These are phyloP conservation scores for Rhynchonycteris naso DNA, from an alignment of 2,797 vertebrate genomes.

Conservation along the genomic window DNA sequence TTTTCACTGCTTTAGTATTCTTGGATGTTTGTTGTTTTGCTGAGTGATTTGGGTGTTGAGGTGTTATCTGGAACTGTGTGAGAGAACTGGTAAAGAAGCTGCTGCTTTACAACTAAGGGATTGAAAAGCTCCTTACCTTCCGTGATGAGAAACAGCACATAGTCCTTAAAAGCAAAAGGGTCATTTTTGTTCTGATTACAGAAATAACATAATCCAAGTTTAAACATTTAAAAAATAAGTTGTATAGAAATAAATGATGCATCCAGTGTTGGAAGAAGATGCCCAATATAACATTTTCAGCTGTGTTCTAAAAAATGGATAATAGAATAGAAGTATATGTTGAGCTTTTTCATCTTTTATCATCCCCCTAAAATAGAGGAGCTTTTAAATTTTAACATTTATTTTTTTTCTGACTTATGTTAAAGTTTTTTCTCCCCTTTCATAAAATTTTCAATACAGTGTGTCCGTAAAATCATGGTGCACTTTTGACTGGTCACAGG, in stretches of 20 bases:
- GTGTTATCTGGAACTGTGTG: background rate
- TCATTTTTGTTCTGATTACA: background rate
- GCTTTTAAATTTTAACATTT: background rate
- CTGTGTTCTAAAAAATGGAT: background rate
- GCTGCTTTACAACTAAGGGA: background rate
- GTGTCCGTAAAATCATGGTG: too few species aligned
- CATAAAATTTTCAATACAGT: background rate
- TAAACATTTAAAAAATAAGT: conserved; percentile 5
- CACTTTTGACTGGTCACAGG: too few species aligned
- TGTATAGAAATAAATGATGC: background rate
- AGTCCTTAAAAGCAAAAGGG: background rate
- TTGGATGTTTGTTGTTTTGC: background rate
- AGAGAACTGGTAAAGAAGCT: background rate
- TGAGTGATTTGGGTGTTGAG: conserved; percentile 2
- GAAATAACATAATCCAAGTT: background rate
- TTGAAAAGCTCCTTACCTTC: background rate
- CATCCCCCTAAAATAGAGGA: background rate
- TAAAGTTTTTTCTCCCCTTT: background rate
- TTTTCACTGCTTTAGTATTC: background rate
- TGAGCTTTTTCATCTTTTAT: background rate
- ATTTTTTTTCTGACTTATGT: background rate
- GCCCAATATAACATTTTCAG: background rate
- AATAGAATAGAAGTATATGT: conserved; percentile 2
- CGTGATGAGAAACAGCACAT: background rate
- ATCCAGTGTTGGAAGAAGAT: background rate